Percentiles rank a stretch among this genome's conserved stretches.
Conservation (phyloP, 2,888 invertebrate species). For the Opisthograptis luteolata region DNA sequence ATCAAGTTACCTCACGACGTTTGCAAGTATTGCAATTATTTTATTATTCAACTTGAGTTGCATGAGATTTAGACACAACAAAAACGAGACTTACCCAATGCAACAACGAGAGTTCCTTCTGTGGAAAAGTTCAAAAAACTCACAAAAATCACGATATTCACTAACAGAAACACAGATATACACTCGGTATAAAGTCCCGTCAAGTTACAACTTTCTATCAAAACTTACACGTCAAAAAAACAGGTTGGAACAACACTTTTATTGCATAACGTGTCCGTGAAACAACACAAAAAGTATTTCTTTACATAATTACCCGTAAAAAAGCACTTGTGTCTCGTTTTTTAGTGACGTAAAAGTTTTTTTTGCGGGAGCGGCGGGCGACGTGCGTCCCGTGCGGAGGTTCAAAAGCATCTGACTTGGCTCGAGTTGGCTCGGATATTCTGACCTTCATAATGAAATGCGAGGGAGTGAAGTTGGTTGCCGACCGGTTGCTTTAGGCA, state of each 20-base stretch:
- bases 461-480: slow-evolving; percentile 65
- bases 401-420: slow-evolving; percentile 39
- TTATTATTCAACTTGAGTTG: slow-evolving; percentile 24
- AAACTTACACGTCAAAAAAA: slow-evolving; percentile 31
- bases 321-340: slow-evolving; percentile 50
- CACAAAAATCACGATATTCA: slow-evolving; percentile 38
- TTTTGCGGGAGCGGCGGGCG: slow-evolving; percentile 31
- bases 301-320: slow-evolving; percentile 48
- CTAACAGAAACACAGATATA: slow-evolving; percentile 31
- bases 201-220: slow-evolving; percentile 39
- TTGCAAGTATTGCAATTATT: slow-evolving; percentile 25
- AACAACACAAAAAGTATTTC: slow-evolving; percentile 37
- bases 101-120: slow-evolving; percentile 22
- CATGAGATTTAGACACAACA: slow-evolving; percentile 21
- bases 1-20: slow-evolving; percentile 27
- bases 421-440: slow-evolving; percentile 51
- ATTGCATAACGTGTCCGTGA: slow-evolving; percentile 22
- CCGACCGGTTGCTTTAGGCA: slow-evolving; percentile 77
- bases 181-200: slow-evolving; percentile 28
- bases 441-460: slow-evolving; percentile 68
- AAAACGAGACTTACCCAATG: slow-evolving; percentile 32
- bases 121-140: slow-evolving; percentile 40
- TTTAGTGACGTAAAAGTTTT: slow-evolving; percentile 61
- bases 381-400: slow-evolving; percentile 47
- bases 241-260: slow-evolving; percentile 21